A percentile compares a stretch with the other conserved stretches of the same genome.
phyloP scores from a whole-genome alignment of 2,888 invertebrate genomes.

The Buathra laborator region DNA sequence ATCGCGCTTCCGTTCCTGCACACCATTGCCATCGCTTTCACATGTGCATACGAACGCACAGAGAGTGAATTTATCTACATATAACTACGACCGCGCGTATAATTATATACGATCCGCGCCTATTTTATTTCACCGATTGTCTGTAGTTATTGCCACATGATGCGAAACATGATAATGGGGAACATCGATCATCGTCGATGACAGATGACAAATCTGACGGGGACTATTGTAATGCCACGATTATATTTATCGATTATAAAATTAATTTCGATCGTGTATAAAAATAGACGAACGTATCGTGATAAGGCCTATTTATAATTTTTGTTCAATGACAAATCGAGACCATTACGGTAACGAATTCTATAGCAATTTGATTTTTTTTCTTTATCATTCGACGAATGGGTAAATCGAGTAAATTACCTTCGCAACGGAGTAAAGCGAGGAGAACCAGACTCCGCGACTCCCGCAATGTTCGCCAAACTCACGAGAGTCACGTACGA shows the following conservation, averaged over 20 bases:
- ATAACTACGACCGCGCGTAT: neutral
- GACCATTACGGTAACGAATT: too few relatives aligned
- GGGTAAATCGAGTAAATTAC: neutral
- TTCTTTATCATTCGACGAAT: neutral
- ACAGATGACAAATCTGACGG: slow-evolving; percentile 7
- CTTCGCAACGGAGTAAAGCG: neutral
- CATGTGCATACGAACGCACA: neutral
- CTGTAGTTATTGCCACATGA: neutral
- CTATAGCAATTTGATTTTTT: too few relatives aligned
- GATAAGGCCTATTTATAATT: too few relatives aligned
- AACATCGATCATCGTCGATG: slow-evolving; percentile 21
- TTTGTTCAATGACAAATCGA: too few relatives aligned
- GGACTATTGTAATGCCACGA: neutral
- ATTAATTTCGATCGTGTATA: neutral
- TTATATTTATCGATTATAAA: neutral
- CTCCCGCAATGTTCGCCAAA: neutral
- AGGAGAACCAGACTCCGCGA: neutral
- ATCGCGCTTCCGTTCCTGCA: neutral
- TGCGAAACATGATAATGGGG: slow-evolving; percentile 24
- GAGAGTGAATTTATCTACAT: neutral
- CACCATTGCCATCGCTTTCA: neutral
- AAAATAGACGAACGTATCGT: neutral
- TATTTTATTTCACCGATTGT: slow-evolving; percentile 45
- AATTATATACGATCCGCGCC: slow-evolving; percentile 13
- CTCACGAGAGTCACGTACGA: slow-evolving; percentile 49